A percentile compares a stretch with the other conserved stretches of the same genome.
Conservation (phyloP, 2,888 invertebrate species). For the Diarsia mendica region DNA sequence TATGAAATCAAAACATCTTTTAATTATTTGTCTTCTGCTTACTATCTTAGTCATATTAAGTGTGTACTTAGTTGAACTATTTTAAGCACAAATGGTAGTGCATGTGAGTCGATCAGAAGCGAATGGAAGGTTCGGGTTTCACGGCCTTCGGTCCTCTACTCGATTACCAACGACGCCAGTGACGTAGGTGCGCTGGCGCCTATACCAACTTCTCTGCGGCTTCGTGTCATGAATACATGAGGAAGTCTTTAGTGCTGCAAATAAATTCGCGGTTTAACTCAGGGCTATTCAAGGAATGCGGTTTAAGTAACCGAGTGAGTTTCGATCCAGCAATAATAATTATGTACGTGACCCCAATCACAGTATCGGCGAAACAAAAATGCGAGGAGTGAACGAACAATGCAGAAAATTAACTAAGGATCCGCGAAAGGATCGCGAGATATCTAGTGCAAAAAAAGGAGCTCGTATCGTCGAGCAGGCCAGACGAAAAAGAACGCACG, state of each 20-base stretch:
- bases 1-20: conserved; percentile 35
- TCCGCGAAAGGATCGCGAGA: conserved; percentile 54
- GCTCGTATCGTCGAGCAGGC: conserved; percentile 62
- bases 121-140: conserved; percentile 86
- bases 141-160: conserved; percentile 86
- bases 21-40: conserved; percentile 23
- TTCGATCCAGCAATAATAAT: conserved; percentile 39
- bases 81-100: conserved; percentile 64
- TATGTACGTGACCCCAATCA: conserved; percentile 52
- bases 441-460: conserved; percentile 71
- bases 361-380: conserved; percentile 18
- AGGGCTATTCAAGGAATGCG: conserved; percentile 66
- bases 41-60: conserved; percentile 50
- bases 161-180: conserved; percentile 87
- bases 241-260: conserved; percentile 71
- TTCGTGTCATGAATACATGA: conserved; percentile 76
- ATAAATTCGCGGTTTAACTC: conserved; percentile 61
- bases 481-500: conserved; percentile 79
- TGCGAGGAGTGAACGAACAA: conserved; percentile 4
- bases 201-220: conserved; percentile 77
- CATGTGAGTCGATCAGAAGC: conserved; percentile 79
- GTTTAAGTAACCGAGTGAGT: conserved; percentile 62
- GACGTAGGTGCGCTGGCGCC: conserved; percentile 84
- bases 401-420: conserved; percentile 16
- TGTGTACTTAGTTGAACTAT: conserved; percentile 58